Evolutionary conservation across 1,140 invertebrate species (phyloP).

Genomic region (Polypedilum pembai): DNA sequence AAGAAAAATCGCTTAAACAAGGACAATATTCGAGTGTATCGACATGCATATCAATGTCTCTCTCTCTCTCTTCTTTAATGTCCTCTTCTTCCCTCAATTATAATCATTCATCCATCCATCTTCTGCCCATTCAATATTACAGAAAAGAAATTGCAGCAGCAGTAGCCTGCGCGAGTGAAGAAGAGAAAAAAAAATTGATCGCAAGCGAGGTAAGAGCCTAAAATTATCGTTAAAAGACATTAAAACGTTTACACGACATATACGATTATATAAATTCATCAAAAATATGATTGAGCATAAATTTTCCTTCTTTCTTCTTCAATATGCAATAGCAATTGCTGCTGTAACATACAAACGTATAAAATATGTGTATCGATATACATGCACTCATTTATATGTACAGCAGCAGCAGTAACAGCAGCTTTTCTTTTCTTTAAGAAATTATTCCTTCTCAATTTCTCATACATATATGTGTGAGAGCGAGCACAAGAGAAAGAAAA

Average conservation of each 20-base stretch:
- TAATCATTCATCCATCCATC: constrained; percentile 21
- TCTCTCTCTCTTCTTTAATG: neutral
- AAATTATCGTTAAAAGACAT: constrained; percentile 19
- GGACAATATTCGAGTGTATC: too few species aligned
- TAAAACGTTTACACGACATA: constrained; percentile 17
- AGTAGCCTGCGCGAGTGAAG: neutral
- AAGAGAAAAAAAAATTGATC: neutral
- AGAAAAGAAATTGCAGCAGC: neutral
- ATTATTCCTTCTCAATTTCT: neutral
- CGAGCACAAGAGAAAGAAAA: neutral
- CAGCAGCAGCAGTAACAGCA: neutral
- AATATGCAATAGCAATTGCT: neutral
- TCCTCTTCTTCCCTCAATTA: neutral
- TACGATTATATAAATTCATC: constrained; percentile 19
- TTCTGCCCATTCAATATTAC: neutral
- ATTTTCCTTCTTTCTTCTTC: constrained; percentile 9
- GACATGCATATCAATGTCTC: neutral
- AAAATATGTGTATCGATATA: neutral
- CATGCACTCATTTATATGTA: neutral
- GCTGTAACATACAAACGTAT: neutral
- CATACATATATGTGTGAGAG: neutral
- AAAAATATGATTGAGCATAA: constrained; percentile 19
- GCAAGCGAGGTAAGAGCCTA: constrained; percentile 9
- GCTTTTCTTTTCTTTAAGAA: neutral
- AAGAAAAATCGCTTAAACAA: too few species aligned